Evolutionary conservation across 64 coral and sea anemone species (phyloP).

Genomic region (Dendrophyllia cribrosa): DNA sequence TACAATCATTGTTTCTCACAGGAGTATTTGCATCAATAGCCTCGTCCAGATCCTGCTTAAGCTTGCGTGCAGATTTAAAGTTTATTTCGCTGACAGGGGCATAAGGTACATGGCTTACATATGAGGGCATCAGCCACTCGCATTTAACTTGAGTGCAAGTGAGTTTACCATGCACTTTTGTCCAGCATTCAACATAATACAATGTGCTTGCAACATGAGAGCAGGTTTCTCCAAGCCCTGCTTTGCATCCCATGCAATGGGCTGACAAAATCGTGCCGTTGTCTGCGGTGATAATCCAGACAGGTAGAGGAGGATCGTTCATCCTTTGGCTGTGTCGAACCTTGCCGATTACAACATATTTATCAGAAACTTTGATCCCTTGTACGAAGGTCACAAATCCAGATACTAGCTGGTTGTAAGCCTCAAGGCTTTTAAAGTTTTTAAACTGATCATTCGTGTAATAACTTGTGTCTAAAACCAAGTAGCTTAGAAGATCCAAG

Average conservation of each 20-base stretch:
- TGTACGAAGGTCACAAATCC: not conserved
- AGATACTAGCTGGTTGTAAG: slow-evolving; percentile 33
- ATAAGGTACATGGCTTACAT: not conserved
- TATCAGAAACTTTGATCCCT: not conserved
- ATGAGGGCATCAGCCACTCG: not conserved
- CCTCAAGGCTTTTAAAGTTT: slow-evolving; percentile 24
- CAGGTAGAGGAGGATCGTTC: slow-evolving; percentile 16
- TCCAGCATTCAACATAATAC: slow-evolving; percentile 24
- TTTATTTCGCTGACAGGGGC: not conserved
- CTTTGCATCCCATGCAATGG: slow-evolving; percentile 22
- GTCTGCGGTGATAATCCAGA: not conserved
- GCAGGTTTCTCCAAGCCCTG: slow-evolving; percentile 22
- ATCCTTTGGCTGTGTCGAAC: not conserved
- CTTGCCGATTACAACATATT: slow-evolving; percentile 11
- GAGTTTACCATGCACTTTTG: slow-evolving; percentile 1
- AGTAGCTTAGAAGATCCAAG: slow-evolving; percentile 5
- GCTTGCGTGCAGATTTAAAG: slow-evolving; percentile 16
- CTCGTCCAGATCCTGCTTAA: not conserved
- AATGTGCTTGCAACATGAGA: slow-evolving; percentile 9
- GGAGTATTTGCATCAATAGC: slow-evolving; percentile 8
- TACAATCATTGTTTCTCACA: not conserved
- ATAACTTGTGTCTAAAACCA: slow-evolving; percentile 33
- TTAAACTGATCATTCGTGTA: slow-evolving; percentile 23
- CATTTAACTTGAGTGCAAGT: slow-evolving; percentile 24
- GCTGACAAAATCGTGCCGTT: slow-evolving; percentile 9